Base-by-base conservation (phyloP, 1,140 invertebrate species). In the Nylanderia fulva region DNA sequence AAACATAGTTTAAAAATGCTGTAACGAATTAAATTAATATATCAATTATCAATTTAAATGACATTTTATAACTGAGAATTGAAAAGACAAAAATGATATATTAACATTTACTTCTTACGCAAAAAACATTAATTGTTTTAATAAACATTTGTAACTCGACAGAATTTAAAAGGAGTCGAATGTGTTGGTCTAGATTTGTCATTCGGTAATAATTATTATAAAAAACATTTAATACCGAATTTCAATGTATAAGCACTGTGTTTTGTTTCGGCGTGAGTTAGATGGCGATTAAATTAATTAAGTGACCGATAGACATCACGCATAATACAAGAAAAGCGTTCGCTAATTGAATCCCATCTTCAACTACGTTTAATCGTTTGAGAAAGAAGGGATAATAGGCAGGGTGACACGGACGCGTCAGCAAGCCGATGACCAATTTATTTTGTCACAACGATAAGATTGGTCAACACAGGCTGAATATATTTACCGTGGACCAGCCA, bases 151-250 rank as follows among this genome's bases (percentile, higher is more conserved):
- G 15, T 39, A 24, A 21, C 9, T 76, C 74, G 18, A 21, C 9
- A 18, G 24, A 11, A 36, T 21, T 61, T n/a, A 3, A 58, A n/a
- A 75, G 39, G 39, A 36, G n/a, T 21, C 71, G 15, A 85, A 68
- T 24, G 84, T 36, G 39, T 42, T 64, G 27, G 27, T 36, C 21
- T 61, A n/a, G 29, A 45, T 68, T 21, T 48, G 24, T 79, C n/a
- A n/a, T n/a, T n/a, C n/a, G n/a, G 42, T 39, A 66, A 86, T 88
- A 89, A 92, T 92, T 90, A 91, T 92, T 92, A 85, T 91, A 86
- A 91, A n/a, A 92, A 91, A 92, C 91, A 72, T 92, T 92, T 91
- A 92, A 92, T 92, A 91, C 86, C 90, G 89, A 90, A 92, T 92
- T 88, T 92, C 91, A 91, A 63, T 86, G 33, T n/a, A 24, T 18